Conservation (phyloP, 2,888 invertebrate genomes). For the Eupithecia tripunctaria region DNA sequence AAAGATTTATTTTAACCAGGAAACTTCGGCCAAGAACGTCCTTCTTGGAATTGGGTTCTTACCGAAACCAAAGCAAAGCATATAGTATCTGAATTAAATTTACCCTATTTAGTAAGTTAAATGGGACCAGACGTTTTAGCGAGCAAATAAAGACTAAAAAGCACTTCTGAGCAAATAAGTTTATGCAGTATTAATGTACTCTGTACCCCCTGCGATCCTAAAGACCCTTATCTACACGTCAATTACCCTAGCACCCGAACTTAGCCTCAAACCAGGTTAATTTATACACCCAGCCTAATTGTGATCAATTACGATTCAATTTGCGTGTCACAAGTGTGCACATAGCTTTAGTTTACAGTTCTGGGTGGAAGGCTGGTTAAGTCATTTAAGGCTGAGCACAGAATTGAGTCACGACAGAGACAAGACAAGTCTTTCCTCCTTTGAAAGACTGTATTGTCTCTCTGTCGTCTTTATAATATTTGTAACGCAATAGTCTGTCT, state of each 20-base stretch:
- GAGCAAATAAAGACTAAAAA: background rate
- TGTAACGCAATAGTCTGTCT: too few species aligned
- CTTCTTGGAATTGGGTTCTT: background rate
- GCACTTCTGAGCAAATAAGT: background rate
- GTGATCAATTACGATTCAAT: conserved; percentile 44
- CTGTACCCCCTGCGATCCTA: conserved; percentile 14
- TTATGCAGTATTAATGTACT: conserved; percentile 11
- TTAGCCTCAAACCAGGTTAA: conserved; percentile 31
- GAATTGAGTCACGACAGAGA: too few species aligned
- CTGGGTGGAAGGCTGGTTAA: conserved; percentile 7
- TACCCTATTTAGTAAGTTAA: background rate
- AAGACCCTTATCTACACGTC: conserved; percentile 25
- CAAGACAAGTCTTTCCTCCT: too few species aligned
- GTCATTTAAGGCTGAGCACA: too few species aligned
- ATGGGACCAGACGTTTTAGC: background rate
- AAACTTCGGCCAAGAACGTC: too few species aligned
- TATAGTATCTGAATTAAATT: background rate
- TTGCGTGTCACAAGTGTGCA: conserved; percentile 39
- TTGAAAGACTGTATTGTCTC: too few species aligned
- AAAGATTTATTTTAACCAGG: too few species aligned
- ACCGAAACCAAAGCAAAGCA: background rate
- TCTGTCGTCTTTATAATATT: too few species aligned
- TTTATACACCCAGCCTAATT: conserved; percentile 40
- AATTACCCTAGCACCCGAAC: conserved; percentile 31
- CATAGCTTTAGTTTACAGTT: conserved; percentile 24